phyloP scores from a whole-genome alignment of 2,797 vertebrate genomes.

The Margarornis squamiger region DNA sequence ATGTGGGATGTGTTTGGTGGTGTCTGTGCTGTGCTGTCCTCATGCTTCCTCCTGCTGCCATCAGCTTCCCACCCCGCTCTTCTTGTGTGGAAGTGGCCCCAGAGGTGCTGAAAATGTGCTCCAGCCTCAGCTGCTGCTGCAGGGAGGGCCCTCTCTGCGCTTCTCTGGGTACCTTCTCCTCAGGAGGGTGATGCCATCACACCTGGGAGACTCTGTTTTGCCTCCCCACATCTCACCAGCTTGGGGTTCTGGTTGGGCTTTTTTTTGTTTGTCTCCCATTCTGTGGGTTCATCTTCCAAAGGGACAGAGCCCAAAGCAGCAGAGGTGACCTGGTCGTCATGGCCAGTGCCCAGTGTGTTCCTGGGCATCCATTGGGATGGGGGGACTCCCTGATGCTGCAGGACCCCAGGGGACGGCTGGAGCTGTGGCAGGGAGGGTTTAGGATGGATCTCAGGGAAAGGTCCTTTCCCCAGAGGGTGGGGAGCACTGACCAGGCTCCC shows the following conservation, averaged over 20 bases:
- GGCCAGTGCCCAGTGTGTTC: accelerated
- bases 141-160: not conserved
- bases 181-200: not conserved
- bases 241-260: not conserved
- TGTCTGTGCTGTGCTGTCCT: not conserved
- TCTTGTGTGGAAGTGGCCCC: not conserved
- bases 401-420: not conserved
- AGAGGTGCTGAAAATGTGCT: accelerated
- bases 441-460: not conserved
- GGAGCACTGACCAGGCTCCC: not conserved
- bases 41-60: accelerated
- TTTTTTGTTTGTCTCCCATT: not conserved
- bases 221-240: not conserved
- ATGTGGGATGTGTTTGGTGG: not conserved
- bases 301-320: not conserved
- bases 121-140: not conserved
- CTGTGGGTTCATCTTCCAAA: not conserved
- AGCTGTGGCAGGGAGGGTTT: not conserved
- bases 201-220: not conserved
- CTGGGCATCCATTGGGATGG: accelerated
- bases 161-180: not conserved
- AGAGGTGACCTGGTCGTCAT: not conserved
- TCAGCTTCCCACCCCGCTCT: not conserved
- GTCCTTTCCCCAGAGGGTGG: not conserved
- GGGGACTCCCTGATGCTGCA: not conserved